These are phyloP conservation scores for Pseudocheirus occidentalis DNA, from an alignment of 2,797 vertebrate genomes.

Conservation along the genomic window DNA sequence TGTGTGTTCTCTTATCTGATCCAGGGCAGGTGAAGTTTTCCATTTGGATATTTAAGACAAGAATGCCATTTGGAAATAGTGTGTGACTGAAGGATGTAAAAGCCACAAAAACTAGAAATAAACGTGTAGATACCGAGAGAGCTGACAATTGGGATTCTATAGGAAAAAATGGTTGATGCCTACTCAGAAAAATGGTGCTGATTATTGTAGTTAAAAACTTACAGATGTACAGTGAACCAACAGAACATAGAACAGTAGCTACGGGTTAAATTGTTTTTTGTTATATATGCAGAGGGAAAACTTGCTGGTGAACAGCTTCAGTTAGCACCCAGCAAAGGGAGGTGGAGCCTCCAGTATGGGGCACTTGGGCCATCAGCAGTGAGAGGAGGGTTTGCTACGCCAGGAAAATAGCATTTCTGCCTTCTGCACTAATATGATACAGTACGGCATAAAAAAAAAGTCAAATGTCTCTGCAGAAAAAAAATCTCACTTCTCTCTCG, in stretches of 20 bases:
- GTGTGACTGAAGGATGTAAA: constrained; percentile 22
- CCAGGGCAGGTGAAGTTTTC: background rate
- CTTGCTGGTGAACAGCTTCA: background rate
- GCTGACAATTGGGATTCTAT: background rate
- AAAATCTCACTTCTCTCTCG: background rate
- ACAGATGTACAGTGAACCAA: background rate
- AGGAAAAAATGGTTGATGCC: background rate
- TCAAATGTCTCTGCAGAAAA: background rate
- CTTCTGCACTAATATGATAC: background rate
- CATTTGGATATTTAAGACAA: background rate
- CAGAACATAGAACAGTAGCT: background rate
- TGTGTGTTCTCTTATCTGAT: background rate
- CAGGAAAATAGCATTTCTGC: background rate
- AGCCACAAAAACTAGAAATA: background rate
- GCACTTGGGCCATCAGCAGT: background rate
- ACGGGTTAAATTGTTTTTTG: background rate
- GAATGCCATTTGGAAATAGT: background rate
- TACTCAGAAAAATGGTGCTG: background rate
- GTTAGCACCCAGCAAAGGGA: background rate
- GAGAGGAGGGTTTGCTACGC: background rate
- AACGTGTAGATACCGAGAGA: background rate
- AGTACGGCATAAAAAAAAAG: background rate
- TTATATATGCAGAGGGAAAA: background rate
- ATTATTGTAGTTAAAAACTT: background rate
- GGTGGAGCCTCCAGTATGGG: background rate